Percentiles rank a stretch among this genome's conserved stretches.
These are phyloP conservation scores for Canis aureus DNA, from an alignment of 2,113 vertebrate species.

Conservation along the genomic window DNA sequence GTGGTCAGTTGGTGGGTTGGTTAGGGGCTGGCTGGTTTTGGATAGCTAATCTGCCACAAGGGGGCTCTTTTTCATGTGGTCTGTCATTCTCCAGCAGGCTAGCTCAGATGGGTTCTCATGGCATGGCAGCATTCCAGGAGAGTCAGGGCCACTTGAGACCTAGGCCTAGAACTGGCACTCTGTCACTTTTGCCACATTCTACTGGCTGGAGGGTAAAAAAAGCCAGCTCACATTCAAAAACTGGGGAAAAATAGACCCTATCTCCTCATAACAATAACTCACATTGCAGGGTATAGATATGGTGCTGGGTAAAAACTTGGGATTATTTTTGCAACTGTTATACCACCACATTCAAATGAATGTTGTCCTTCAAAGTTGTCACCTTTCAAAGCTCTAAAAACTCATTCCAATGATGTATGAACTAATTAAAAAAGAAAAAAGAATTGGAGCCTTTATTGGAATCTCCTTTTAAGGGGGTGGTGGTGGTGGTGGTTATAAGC, in stretches of 20 bases:
- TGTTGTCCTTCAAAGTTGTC: not conserved
- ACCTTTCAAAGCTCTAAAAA: not conserved
- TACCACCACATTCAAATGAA: not conserved
- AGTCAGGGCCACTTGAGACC: not conserved
- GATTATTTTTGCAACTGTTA: not conserved
- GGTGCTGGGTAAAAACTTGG: not conserved
- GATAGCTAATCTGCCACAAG: not conserved
- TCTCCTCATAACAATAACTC: not conserved
- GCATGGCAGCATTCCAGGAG: not conserved
- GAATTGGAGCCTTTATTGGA: not conserved
- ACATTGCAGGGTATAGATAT: not conserved
- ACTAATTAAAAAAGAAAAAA: not conserved
- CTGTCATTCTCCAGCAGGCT: not conserved
- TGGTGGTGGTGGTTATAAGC: not conserved
- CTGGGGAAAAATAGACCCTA: not conserved
- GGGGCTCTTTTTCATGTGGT: not conserved
- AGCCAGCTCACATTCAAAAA: not conserved
- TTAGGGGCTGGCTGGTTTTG: not conserved
- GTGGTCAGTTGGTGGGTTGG: not conserved
- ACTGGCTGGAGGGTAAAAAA: not conserved
- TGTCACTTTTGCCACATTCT: constrained; percentile 7
- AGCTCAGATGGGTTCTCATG: not conserved
- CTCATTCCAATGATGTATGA: not conserved
- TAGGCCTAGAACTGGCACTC: not conserved
- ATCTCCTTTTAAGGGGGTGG: not conserved